Evolutionary conservation across 2,888 invertebrate genomes (phyloP), one percentile per base, ranked within the genome.

Genomic region (Bugulina stolonifera): DNA sequence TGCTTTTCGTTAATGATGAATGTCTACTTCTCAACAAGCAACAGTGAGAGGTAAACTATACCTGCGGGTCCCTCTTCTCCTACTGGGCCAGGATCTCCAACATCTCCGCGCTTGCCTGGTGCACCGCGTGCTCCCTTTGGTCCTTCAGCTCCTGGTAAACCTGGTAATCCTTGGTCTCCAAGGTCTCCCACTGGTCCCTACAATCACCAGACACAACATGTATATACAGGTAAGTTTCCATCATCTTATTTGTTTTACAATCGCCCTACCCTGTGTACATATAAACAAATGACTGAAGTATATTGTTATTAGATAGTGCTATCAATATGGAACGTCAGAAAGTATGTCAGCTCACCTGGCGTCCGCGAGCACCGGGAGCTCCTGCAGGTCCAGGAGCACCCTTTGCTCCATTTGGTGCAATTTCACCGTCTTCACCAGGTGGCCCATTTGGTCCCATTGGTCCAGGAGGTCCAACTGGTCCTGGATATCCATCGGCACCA

Each of bases 391-490:
- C 73, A 72, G 69, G 29, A 23, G 35, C 10, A 72, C 73, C 73
- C 34, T 55, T 18, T 23, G 35, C 23, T n/a, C 73, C 73, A 72
- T 54, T 55, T 34, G 71, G 43, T 23, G 72, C 73, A 43, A 35
- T 23, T 29, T 22, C 25, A n/a, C 73, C 73, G 23, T 34, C 52
- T 69, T 5, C 52, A 23, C 75, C 75, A 18, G 29, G 10, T 3
- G 3, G 34, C 18, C 75, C 75, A 3, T 35, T 1, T 18, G 57
- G 23, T 35, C 73, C 74, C 32, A 29, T 25, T 22, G 29, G 35
- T 10, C 73, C 73, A 32, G 35, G 69, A 5, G 71, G 64, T 71
- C 73, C 73, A 25, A 27, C 55, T 22, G 71, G 74, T 32, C 74
- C 74, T 54, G 70, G 55, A 22, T 69, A 69, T 22, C 74, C 74